Percentiles rank a stretch among this genome's conserved stretches.
phyloP scores from a whole-genome alignment of 1,140 invertebrate genomes.

The Venturia canescens region DNA sequence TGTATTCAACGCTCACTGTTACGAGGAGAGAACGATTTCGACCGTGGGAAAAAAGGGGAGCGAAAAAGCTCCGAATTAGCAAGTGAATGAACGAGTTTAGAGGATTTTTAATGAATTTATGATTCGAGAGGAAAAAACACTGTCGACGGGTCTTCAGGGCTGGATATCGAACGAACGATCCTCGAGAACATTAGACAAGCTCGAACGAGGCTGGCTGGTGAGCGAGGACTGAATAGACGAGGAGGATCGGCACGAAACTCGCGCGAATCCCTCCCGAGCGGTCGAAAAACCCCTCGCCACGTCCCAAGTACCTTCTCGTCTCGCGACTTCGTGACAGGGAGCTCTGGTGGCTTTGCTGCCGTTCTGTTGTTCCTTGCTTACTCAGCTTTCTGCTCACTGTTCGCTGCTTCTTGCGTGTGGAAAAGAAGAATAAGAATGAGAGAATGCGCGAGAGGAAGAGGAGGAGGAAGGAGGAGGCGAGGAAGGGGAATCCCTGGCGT shows the following conservation, averaged over 20 bases:
- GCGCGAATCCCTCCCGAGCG: constrained; percentile 43
- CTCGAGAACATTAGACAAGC: background rate
- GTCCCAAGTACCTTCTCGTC: constrained; percentile 52
- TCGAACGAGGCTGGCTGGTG: constrained; percentile 65
- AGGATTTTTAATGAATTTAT: too few species aligned
- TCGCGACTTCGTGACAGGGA: constrained; percentile 51
- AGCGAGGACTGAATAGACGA: constrained; percentile 74
- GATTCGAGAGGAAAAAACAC: too few species aligned
- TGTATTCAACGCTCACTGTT: too few species aligned
- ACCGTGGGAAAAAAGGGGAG: too few species aligned
- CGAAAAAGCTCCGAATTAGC: too few species aligned
- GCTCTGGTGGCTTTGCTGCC: constrained; percentile 23
- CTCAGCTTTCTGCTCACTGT: constrained; percentile 21
- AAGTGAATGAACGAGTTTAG: too few species aligned
- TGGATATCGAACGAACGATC: background rate
- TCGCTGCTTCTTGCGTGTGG: constrained; percentile 43
- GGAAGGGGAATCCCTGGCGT: constrained; percentile 32
- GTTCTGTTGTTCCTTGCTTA: constrained; percentile 18
- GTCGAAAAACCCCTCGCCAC: constrained; percentile 54
- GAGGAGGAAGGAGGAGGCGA: background rate
- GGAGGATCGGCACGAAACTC: constrained; percentile 61
- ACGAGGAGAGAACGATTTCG: too few species aligned
- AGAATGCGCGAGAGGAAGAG: background rate
- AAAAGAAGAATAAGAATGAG: constrained; percentile 22
- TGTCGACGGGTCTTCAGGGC: too few species aligned